Evolutionary conservation across 2,797 vertebrate genomes (phyloP), one percentile per base, ranked within the genome.

Genomic region (Pogoniulus pusillus): DNA sequence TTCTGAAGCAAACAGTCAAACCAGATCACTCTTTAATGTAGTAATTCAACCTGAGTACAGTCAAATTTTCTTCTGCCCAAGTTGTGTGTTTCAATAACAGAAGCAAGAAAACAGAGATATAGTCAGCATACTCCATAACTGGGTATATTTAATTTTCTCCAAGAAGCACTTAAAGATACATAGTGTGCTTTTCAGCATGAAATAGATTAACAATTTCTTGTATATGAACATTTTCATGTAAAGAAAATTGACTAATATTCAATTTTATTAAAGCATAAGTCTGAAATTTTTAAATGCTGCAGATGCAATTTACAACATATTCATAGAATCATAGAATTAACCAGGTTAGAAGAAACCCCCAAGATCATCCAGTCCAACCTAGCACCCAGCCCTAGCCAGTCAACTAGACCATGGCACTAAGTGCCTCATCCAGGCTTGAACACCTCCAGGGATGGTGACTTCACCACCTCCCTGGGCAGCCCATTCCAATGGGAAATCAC

Each of bases 221-320:
- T 3, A 6, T 55, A 39, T 24, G 3, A 58, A 49, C 11, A 6
- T 1, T 51, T 76, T 65, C 1, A 24, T 16, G 1, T 11, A 39
- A 29, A 51, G 13, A 59, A 83, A 71, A 68, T 24, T 7, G 6
- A 37, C 13, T 47, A 26, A 45, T 39, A 39, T 9, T 77, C 5
- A 30, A 12, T 60, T 77, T 78, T 60, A 37, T 26, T 59, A 30
- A 59, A 84, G 6, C 0, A 47, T 66, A 66, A 16, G 1, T 17
- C 24, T 34, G 3, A 22, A 20, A 34, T 18, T 60, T 62, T 62
- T 34, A 20, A 59, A 55, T 59, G 24, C 6, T 62, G 2, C 9
- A 45, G 7, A 29, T 29, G 5, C 16, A 29, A 32, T 37, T n/a
- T 47, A 7, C 5, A n/a, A n/a, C n/a, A n/a, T n/a, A n/a, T n/a